Percentiles rank a stretch among this genome's conserved stretches.
These are phyloP conservation scores for Lottia scabra DNA, from an alignment of 2,888 invertebrate species.

Conservation along the genomic window DNA sequence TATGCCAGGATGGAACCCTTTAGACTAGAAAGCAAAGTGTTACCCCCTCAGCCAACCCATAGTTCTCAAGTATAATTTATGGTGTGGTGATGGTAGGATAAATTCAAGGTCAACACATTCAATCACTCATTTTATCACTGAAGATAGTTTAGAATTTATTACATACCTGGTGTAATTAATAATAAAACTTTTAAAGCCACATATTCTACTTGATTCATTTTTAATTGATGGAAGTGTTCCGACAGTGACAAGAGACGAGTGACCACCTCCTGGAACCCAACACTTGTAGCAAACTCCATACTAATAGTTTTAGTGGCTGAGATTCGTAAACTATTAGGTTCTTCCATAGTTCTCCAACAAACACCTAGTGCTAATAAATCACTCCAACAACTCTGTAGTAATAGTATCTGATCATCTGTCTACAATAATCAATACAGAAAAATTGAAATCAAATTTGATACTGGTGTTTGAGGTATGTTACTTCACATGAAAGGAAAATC, in stretches of 20 bases:
- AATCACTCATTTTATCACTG: no score
- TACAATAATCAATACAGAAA: conserved; percentile 66
- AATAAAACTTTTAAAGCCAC: conserved; percentile 96
- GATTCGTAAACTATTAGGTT: conserved; percentile 74
- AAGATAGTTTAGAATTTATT: neutral
- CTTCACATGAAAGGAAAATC: no score
- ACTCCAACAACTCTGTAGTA: conserved; percentile 98
- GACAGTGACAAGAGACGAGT: conserved; percentile 95
- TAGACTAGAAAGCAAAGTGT: no score
- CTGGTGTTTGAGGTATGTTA: no score
- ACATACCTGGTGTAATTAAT: conserved; percentile 87
- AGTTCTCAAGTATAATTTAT: no score
- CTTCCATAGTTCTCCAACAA: conserved; percentile 87
- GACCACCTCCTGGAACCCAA: conserved; percentile 85
- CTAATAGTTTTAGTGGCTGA: conserved; percentile 70
- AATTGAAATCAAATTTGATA: no score
- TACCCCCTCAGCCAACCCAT: no score
- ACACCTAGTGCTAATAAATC: conserved; percentile 66
- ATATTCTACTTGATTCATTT: conserved; percentile 95
- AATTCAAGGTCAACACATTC: no score
- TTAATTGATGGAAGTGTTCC: conserved; percentile 87
- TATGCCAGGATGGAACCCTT: no score
- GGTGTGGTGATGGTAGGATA: no score
- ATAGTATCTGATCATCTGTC: conserved; percentile 98
- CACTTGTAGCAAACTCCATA: conserved; percentile 74